These are phyloP conservation scores for Lasioglossum baleicum DNA, from an alignment of 1,140 invertebrate species.

Conservation along the genomic window DNA sequence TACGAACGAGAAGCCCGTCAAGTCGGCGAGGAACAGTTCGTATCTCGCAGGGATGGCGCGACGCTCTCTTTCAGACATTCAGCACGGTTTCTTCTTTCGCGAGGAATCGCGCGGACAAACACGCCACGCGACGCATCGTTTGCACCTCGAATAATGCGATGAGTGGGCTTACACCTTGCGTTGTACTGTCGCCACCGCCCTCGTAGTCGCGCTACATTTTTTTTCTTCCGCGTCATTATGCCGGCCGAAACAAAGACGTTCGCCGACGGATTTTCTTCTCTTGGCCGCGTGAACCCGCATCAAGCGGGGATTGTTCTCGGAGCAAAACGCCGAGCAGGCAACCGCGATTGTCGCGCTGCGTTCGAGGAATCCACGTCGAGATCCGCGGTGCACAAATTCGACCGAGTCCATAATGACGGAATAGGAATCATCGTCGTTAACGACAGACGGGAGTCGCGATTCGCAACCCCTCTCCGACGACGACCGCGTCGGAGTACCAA, in stretches of 20 bases:
- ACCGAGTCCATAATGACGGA: constrained; percentile 5
- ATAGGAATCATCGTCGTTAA: constrained; percentile 41
- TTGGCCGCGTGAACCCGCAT: constrained; percentile 1
- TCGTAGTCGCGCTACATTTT: constrained; percentile 20
- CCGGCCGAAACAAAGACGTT: constrained; percentile 36
- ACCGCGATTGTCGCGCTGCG: constrained; percentile 25
- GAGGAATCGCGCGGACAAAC: constrained; percentile 38
- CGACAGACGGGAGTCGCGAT: constrained; percentile 17
- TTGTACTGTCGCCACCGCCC: not conserved
- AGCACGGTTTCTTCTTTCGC: constrained; percentile 28
- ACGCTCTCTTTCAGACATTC: constrained; percentile 19
- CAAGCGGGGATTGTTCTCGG: constrained; percentile 10
- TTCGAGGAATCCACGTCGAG: not conserved
- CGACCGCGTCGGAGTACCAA: not conserved
- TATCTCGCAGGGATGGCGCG: constrained; percentile 8
- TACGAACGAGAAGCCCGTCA: not conserved
- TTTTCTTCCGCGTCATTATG: constrained; percentile 44
- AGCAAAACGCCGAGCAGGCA: not conserved
- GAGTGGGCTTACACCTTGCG: not conserved
- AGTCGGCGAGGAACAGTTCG: not conserved
- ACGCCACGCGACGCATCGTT: constrained; percentile 42
- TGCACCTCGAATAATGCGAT: constrained; percentile 45
- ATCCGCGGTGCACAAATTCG: constrained; percentile 15
- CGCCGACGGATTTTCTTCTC: constrained; percentile 31
- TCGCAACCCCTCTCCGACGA: not conserved